Evolutionary conservation across 2,888 invertebrate genomes (phyloP), one percentile per base, ranked within the genome.

Genomic region (Encarsia formosa): DNA sequence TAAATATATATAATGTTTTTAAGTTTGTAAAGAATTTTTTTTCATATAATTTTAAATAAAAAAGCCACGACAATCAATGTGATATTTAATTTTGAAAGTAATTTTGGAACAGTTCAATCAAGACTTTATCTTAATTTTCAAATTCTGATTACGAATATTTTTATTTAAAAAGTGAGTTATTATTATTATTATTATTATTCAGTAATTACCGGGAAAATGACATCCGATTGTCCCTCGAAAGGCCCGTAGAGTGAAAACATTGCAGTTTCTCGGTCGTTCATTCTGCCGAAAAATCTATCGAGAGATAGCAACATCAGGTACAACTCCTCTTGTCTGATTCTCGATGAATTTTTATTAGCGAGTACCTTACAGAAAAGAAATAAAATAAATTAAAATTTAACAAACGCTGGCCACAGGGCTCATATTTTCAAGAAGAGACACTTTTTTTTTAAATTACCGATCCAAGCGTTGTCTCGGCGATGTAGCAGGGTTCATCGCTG

Each of bases 171-270:
- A n/a, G n/a, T n/a, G n/a, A n/a, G n/a, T n/a, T n/a, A n/a, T n/a
- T n/a, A n/a, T n/a, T n/a, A n/a, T n/a, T n/a, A n/a, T n/a, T n/a
- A n/a, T n/a, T n/a, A n/a, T n/a, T n/a, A n/a, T n/a, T n/a, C n/a
- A n/a, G n/a, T 15, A 68, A 72, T 61, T 61, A 75, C 75, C 38
- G 74, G 81, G 64, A 90, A 90, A 32, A 90, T 72, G 0, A 90
- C 74, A 64, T 87, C 78, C 19, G 74, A 74, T 56, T 78, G 71
- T 32, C 80, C 81, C 59, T 88, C 85, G 62, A 81, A 89, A 0
- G 79, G 71, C 0, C 86, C 87, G 58, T 83, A 89, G 74, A 90
- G 76, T 0, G 83, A 81, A 61, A 88, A 86, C 57, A 86, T 79
- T 0, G 80, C 78, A 0, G 80, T 83, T 15, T 80, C 78, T 4